These are phyloP conservation scores for Gymnosoma rotundatum DNA, from an alignment of 2,888 invertebrate genomes.

Conservation along the genomic window DNA sequence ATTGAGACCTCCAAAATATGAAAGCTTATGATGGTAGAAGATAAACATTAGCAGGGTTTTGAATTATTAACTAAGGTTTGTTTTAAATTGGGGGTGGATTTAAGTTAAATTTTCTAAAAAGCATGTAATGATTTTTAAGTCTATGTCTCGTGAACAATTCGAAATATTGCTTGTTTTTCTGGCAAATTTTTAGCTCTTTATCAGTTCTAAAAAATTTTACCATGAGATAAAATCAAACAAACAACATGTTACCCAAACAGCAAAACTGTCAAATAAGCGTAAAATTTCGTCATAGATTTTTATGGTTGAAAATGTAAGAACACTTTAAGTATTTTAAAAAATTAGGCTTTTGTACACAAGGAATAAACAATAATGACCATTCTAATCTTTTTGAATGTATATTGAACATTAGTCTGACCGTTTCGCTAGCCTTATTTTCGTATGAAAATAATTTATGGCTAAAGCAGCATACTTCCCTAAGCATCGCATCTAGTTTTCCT, in stretches of 20 bases:
- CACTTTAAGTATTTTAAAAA: too few species aligned
- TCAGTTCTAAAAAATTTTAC: too few species aligned
- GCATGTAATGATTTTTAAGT: too few species aligned
- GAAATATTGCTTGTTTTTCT: background rate
- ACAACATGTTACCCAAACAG: too few species aligned
- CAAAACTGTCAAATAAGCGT: too few species aligned
- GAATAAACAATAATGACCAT: background rate
- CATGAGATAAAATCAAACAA: too few species aligned
- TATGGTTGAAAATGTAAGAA: too few species aligned
- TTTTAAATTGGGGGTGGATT: background rate
- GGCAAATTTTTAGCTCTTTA: too few species aligned
- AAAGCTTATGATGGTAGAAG: slow-evolving; percentile 10
- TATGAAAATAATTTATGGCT: slow-evolving; percentile 6
- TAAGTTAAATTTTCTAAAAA: too few species aligned
- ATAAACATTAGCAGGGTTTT: background rate
- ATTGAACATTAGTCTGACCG: too few species aligned
- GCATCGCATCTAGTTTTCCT: background rate
- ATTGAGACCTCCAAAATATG: too few species aligned
- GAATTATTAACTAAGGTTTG: slow-evolving; percentile 9
- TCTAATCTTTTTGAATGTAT: background rate
- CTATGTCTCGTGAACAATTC: background rate
- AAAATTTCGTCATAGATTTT: too few species aligned
- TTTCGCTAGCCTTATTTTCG: background rate
- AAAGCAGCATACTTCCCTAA: slow-evolving; percentile 1
- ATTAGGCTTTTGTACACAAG: background rate